phyloP scores from a whole-genome alignment of 2,888 invertebrate genomes.

The Caenorhabditis angaria region DNA sequence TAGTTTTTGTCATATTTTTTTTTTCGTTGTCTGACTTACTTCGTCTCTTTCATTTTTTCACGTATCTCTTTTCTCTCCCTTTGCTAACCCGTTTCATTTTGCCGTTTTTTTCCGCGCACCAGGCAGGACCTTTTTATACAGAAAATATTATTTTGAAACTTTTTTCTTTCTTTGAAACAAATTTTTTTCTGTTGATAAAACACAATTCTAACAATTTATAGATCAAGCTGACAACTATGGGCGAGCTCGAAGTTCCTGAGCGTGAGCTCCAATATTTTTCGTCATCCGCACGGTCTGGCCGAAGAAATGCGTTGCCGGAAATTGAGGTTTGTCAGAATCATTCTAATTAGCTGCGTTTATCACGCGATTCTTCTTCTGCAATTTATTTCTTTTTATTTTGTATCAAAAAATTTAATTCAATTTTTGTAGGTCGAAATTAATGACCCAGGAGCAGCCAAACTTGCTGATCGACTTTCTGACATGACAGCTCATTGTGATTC shows the following conservation, averaged over 20 bases:
- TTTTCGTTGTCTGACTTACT: neutral
- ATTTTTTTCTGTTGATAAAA: neutral
- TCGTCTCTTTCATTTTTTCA: neutral
- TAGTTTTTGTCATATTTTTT: conserved; percentile 5
- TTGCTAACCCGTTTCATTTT: conserved; percentile 7
- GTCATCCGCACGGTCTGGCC: conserved; percentile 47
- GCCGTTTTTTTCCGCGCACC: neutral
- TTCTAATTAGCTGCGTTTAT: neutral
- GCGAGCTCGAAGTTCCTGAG: conserved; percentile 52
- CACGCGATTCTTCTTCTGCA: neutral
- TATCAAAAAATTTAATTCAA: neutral
- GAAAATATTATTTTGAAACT: neutral
- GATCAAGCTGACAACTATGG: conserved; percentile 39
- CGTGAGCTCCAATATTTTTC: conserved; percentile 50
- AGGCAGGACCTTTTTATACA: neutral
- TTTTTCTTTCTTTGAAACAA: neutral
- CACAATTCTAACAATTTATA: neutral
- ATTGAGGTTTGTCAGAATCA: conserved; percentile 39
- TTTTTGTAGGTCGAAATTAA: conserved; percentile 44
- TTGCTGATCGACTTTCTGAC: conserved; percentile 49
- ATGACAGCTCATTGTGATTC: conserved; percentile 50
- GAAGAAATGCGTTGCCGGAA: conserved; percentile 55
- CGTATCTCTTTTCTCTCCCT: neutral
- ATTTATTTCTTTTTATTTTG: neutral
- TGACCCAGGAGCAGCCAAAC: conserved; percentile 48